Percentiles rank a stretch among this genome's conserved stretches.
phyloP scores from a whole-genome alignment of 2,113 vertebrate genomes.

The Mus spicilegus region DNA sequence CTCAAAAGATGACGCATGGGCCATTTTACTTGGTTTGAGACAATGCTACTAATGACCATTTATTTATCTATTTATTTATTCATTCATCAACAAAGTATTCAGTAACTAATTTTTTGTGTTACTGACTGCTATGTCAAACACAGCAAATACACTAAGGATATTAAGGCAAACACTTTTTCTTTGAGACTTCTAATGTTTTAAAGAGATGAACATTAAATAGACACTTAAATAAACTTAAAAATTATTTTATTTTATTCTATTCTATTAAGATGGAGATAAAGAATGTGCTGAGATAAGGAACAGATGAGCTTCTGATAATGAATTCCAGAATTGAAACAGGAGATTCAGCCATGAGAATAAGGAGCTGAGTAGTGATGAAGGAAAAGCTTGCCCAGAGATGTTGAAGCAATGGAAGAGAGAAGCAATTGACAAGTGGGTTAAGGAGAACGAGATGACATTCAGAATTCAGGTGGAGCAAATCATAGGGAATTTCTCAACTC shows the following conservation, averaged over 20 bases:
- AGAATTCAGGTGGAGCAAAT: not conserved
- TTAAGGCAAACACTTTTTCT: not conserved
- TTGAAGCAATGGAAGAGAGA: not conserved
- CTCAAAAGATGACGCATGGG: not conserved
- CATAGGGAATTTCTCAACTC: not conserved
- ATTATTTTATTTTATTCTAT: too few species aligned
- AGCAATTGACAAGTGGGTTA: not conserved
- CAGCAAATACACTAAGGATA: not conserved
- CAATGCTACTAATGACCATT: not conserved
- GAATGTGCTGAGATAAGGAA: not conserved
- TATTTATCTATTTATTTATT: not conserved
- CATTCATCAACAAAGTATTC: not conserved
- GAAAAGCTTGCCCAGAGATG: not conserved
- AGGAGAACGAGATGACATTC: not conserved
- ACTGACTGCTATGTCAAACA: not conserved
- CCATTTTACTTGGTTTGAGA: not conserved
- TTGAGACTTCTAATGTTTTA: not conserved
- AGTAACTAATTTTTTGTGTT: not conserved
- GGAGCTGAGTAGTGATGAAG: not conserved
- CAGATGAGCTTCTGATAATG: not conserved
- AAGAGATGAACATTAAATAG: not conserved
- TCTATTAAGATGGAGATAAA: not conserved
- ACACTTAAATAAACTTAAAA: not conserved
- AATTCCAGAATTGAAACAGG: not conserved
- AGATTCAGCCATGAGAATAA: not conserved